A percentile compares a stretch with the other conserved stretches of the same genome.
Conservation (phyloP, 2,797 vertebrate genomes). For the Ptychadena robeensis region DNA sequence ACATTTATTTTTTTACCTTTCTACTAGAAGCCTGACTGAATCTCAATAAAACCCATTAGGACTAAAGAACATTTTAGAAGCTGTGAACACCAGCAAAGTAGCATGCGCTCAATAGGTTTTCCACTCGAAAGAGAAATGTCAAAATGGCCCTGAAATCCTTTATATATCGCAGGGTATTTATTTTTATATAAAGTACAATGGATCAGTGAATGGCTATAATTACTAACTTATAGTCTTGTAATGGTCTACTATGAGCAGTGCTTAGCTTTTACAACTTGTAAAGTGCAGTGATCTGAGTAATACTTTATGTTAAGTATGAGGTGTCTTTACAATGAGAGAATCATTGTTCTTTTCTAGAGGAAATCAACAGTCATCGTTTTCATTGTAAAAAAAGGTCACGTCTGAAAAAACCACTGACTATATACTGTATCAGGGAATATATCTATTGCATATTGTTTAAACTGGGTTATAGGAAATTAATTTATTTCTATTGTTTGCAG, state of each 20-base stretch:
- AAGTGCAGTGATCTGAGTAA: neutral
- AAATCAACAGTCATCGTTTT: neutral
- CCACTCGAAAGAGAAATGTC: neutral
- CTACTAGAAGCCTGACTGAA: too few relatives aligned
- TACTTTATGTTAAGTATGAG: neutral
- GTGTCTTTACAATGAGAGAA: neutral
- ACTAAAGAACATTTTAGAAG: too few relatives aligned
- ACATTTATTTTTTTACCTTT: too few relatives aligned
- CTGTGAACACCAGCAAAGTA: neutral
- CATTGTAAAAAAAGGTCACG: neutral
- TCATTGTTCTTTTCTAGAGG: conserved; percentile 12
- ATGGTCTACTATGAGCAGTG: neutral
- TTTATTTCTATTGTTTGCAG: neutral
- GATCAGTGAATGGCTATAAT: neutral
- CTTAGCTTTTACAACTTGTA: neutral
- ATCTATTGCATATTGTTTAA: neutral
- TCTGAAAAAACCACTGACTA: neutral
- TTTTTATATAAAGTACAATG: neutral
- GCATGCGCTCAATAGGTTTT: neutral
- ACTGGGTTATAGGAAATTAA: neutral
- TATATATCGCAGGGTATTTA: neutral
- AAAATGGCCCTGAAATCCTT: neutral
- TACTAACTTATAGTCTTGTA: neutral
- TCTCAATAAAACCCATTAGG: too few relatives aligned
- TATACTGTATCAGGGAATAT: neutral